Percentiles rank a stretch among this genome's conserved stretches.
Evolutionary conservation across 2,888 invertebrate genomes (phyloP).

Genomic region (Xylota segnis): DNA sequence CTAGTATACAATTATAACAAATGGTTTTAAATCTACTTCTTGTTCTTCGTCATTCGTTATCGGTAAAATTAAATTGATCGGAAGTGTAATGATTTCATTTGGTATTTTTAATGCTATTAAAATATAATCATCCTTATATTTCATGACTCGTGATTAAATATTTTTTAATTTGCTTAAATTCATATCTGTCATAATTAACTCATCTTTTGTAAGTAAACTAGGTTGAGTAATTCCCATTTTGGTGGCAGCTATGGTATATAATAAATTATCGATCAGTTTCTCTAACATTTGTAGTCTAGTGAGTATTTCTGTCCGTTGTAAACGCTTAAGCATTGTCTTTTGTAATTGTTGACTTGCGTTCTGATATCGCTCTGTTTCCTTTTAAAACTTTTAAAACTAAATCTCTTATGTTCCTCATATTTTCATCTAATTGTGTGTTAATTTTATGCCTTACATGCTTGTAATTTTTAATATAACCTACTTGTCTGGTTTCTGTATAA

Average conservation of each 20-base stretch:
- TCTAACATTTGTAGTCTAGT: slow-evolving; percentile 31
- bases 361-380: slow-evolving; percentile 21
- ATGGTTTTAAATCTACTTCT: slow-evolving; percentile 7
- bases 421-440: slow-evolving; percentile 29
- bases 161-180: slow-evolving; percentile 9
- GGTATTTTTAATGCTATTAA: slow-evolving; percentile 29
- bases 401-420: slow-evolving; percentile 25
- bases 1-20: not conserved
- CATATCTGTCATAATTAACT: slow-evolving; percentile 34
- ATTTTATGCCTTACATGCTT: slow-evolving; percentile 39
- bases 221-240: slow-evolving; percentile 32
- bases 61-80: slow-evolving; percentile 10
- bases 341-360: slow-evolving; percentile 21
- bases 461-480: slow-evolving; percentile 28
- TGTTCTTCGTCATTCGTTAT: slow-evolving; percentile 19
- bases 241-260: slow-evolving; percentile 17
- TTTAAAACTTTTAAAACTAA: slow-evolving; percentile 36
- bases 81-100: not conserved
- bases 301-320: slow-evolving; percentile 26
- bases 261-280: slow-evolving; percentile 14
- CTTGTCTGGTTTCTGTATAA: slow-evolving; percentile 29
- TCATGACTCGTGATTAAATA: not conserved
- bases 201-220: slow-evolving; percentile 28
- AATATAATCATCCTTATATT: slow-evolving; percentile 1
- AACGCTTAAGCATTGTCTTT: slow-evolving; percentile 19